Evolutionary conservation across 2,113 vertebrate genomes (phyloP), one percentile per base, ranked within the genome.

Genomic region (Choloepus hoffmanni): DNA sequence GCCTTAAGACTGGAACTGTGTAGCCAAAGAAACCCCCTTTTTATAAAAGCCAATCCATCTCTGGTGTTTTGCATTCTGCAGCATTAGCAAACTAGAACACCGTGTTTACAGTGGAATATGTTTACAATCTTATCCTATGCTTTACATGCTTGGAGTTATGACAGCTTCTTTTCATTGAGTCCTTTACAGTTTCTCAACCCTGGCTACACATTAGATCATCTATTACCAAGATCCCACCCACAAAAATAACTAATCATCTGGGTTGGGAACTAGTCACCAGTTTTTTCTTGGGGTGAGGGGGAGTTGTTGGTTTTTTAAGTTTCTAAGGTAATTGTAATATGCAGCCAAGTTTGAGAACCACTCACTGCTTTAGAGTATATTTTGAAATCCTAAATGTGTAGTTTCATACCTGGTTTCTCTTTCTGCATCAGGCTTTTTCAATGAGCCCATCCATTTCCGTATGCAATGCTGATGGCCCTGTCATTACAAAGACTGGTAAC

Each of bases 311-410:
- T 21, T 67, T 81, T 74, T 89, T 36, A 77, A 79, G 73, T 33
- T 62, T 36, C 16, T 77, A 14, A 26, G 43, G 21, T 77, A 65
- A 23, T 63, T 58, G 8, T 70, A 48, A 30, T n/a, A 9, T 72
- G 19, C 43, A 90, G 81, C 15, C 74, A 23, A 40, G 8, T 85
- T 89, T 70, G 43, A 76, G 77, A 93, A 93, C 9, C 60, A 9
- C 65, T 28, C 60, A 9, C 65, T 28, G 53, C 26, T 91, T 79
- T 78, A 55, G 58, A 45, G 24, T 85, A 5, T 58, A 88, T 72
- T 95, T 85, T 76, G 83, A 88, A 81, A 92, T 89, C 63, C 50
- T 60, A 60, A 58, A 60, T 85, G 24, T 68, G 30, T 53, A 18
- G 9, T 91, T 92, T 91, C 55, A 85, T 5, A 72, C 26, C 8